A percentile compares a stretch with the other conserved stretches of the same genome.
Conservation (phyloP, 2,888 invertebrate species). For the Dorcus hopei region DNA sequence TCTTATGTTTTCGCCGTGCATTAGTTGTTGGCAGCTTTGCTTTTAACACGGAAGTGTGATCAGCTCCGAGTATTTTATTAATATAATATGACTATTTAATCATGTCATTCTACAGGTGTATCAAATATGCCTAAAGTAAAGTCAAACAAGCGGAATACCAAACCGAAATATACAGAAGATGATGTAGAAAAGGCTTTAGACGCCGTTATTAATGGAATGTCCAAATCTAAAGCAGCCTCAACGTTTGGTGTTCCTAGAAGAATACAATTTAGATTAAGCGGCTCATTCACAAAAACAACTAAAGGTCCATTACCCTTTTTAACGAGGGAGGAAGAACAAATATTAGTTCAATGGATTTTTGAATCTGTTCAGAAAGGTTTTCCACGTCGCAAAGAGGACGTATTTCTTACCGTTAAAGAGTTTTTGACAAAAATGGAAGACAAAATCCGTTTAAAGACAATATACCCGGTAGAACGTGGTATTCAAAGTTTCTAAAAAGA, state of each 20-base stretch:
- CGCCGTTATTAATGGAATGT: conserved; percentile 18
- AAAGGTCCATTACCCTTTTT: conserved; percentile 21
- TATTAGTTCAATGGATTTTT: conserved; percentile 37
- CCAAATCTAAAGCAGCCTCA: conserved; percentile 17
- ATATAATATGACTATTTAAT: too few relatives aligned
- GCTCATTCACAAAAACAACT: conserved; percentile 8
- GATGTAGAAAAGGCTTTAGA: conserved; percentile 17
- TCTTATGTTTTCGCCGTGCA: not conserved
- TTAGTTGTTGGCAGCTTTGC: not conserved
- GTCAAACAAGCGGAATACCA: not conserved
- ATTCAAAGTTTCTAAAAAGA: conserved; percentile 32
- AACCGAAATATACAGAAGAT: conserved; percentile 12
- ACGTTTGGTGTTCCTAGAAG: conserved; percentile 17
- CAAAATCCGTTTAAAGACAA: conserved; percentile 35
- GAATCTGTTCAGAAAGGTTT: conserved; percentile 35
- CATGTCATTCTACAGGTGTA: not conserved
- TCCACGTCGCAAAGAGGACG: conserved; percentile 33
- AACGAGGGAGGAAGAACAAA: conserved; percentile 31
- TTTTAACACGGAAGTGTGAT: not conserved
- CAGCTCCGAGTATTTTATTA: too few relatives aligned
- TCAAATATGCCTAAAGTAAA: not conserved
- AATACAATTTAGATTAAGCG: conserved; percentile 18
- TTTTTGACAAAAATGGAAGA: conserved; percentile 25
- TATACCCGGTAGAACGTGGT: conserved; percentile 26
- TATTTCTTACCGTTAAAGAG: conserved; percentile 21